Evolutionary conservation across 2,888 invertebrate species (phyloP), one percentile per base, ranked within the genome.

Genomic region (Byasa hedistus): DNA sequence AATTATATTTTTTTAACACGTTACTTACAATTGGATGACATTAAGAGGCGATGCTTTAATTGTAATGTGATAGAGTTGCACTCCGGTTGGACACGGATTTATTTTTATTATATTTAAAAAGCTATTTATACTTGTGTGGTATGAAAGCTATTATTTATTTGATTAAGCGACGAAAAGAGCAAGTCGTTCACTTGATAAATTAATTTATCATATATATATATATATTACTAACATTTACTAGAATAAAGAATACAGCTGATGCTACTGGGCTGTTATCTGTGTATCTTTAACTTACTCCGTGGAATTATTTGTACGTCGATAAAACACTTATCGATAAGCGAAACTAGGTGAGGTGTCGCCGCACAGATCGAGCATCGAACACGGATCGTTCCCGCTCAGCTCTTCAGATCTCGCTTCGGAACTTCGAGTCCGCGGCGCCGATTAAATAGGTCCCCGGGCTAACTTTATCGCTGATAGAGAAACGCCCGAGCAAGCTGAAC

Each of bases 221-320:
- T 51, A 21, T 21, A 23, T 23, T 17, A 44, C 48, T 27, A 44
- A 56, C n/a, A 27, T 44, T 17, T 39, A 39, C 36, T 52, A 19
- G 5, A 64, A 64, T 59, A 39, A 65, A 60, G 56, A 22, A 44
- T 22, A 60, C 56, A 56, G 56, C 57, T 57, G 60, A 61, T 51
- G 48, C 55, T 19, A 57, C 12, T 48, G 48, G 23, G 24, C 5
- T 24, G 15, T 56, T 48, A 63, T 60, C 59, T 12, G 2, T 17
- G 32, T 56, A 57, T 56, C 60, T 56, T n/a, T 22, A 55, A 56
- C 55, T 55, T 21, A 39, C 55, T 55, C 55, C 32, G 22, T 56
- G 21, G 61, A 56, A 57, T 61, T 65, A 65, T 61, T 61, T 65
- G 51, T 21, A 36, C 51, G 36, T 23, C 7, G 60, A 61, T 61